phyloP scores from a whole-genome alignment of 2,113 vertebrate genomes.

The Colaptes auratus region DNA sequence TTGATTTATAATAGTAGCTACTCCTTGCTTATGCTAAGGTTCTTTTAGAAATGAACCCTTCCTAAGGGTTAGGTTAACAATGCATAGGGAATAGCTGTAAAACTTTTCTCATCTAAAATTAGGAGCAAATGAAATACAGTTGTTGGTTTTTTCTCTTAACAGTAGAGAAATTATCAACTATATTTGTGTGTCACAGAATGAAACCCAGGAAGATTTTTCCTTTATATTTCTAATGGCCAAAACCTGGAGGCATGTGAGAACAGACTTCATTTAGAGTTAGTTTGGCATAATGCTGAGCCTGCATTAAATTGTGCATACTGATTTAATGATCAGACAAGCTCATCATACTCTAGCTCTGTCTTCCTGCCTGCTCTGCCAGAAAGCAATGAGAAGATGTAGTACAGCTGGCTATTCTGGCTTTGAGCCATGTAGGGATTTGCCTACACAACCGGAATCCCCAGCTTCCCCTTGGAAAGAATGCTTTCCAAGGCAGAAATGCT shows the following conservation, averaged over 20 bases:
- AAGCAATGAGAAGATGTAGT: background rate
- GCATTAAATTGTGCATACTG: background rate
- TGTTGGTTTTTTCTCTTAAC: background rate
- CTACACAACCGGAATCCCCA: slow-evolving; percentile 7
- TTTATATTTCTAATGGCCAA: background rate
- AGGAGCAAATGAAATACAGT: background rate
- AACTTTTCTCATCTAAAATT: background rate
- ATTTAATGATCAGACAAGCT: background rate
- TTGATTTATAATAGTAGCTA: accelerated
- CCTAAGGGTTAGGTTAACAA: background rate
- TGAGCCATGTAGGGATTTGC: background rate
- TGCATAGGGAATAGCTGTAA: background rate
- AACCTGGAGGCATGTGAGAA: background rate
- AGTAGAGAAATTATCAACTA: background rate
- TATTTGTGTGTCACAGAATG: background rate
- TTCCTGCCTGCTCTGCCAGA: background rate
- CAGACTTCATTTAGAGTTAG: background rate
- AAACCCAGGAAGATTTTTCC: background rate
- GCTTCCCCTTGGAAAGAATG: background rate
- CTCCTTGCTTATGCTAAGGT: background rate
- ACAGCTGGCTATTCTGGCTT: slow-evolving; percentile 6
- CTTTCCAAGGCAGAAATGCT: background rate
- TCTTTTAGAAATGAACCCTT: background rate
- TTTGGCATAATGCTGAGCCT: background rate
- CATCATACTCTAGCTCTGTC: background rate